A percentile compares a stretch with the other conserved stretches of the same genome.
Evolutionary conservation across 2,888 invertebrate genomes (phyloP).

Genomic region (Aspidapion aeneum): DNA sequence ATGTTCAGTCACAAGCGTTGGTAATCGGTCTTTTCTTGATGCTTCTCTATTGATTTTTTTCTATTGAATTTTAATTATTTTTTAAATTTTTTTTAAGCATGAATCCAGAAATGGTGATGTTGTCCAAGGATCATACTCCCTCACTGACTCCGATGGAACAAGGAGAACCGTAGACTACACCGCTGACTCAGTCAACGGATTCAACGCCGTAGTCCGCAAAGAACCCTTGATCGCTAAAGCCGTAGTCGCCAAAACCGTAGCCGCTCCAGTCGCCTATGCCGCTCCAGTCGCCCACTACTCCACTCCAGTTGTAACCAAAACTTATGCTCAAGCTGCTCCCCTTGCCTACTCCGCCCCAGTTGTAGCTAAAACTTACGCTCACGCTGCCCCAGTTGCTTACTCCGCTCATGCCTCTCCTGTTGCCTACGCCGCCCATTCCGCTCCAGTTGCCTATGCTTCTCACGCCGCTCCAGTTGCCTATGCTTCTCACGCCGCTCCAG

Average conservation of each 20-base stretch:
- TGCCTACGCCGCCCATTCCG: constrained; percentile 31
- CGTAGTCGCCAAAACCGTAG: constrained; percentile 53
- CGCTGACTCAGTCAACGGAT: constrained; percentile 53
- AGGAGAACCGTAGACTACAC: constrained; percentile 62
- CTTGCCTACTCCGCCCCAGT: constrained; percentile 4
- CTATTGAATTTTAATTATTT: too few species aligned
- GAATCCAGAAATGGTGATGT: constrained; percentile 62
- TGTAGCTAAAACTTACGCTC: constrained; percentile 17
- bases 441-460: constrained; percentile 28
- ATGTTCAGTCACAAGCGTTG: too few species aligned
- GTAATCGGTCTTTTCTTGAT: too few species aligned
- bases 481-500: constrained; percentile 27
- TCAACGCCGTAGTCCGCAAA: constrained; percentile 56
- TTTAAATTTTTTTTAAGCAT: constrained; percentile 33
- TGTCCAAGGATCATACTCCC: constrained; percentile 57
- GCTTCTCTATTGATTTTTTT: too few species aligned
- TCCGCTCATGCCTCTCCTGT: constrained; percentile 25
- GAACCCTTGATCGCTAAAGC: constrained; percentile 41
- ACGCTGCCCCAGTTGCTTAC: constrained; percentile 25
- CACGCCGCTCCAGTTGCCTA: constrained; percentile 9
- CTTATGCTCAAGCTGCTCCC: constrained; percentile 8
- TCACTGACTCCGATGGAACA: constrained; percentile 59
- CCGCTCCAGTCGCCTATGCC: constrained; percentile 29
- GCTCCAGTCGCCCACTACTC: constrained; percentile 27
- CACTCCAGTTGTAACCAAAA: constrained; percentile 26